Conservation (phyloP, 2,888 invertebrate species). For the Ophioninae sp. region DNA sequence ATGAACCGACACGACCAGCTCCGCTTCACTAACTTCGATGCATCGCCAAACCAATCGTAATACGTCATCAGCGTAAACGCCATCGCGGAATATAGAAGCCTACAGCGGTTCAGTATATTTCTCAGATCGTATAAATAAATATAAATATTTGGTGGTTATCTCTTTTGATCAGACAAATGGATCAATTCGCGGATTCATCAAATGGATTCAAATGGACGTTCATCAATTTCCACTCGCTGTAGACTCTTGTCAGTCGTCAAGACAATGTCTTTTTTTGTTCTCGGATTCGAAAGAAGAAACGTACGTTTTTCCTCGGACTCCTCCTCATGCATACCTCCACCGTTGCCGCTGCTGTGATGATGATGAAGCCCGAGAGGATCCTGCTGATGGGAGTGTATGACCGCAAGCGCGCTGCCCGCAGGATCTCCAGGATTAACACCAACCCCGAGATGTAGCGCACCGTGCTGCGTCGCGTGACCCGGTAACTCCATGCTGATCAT, state of each 20-base stretch:
- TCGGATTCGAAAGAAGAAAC: slow-evolving; percentile 78
- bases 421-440: slow-evolving; percentile 77
- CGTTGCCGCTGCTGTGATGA: slow-evolving; percentile 75
- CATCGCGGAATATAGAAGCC: slow-evolving; percentile 6
- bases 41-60: not conserved
- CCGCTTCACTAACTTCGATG: not conserved
- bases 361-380: slow-evolving; percentile 78
- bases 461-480: slow-evolving; percentile 78
- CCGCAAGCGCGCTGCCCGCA: slow-evolving; percentile 75
- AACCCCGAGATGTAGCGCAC: slow-evolving; percentile 77
- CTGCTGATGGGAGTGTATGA: slow-evolving; percentile 78
- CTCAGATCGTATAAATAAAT: not conserved
- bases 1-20: not conserved
- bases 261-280: not conserved
- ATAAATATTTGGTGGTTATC: not conserved
- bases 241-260: not conserved
- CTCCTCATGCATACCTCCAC: slow-evolving; percentile 80
- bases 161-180: not conserved
- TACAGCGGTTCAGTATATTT: slow-evolving; percentile 46
- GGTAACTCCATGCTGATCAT: slow-evolving; percentile 80
- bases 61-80: not conserved
- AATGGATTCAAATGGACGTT: too few species aligned
- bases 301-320: slow-evolving; percentile 80
- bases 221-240: slow-evolving; percentile 26
- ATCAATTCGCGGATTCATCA: too few species aligned